Evolutionary conservation across 2,888 invertebrate species (phyloP), one percentile per base, ranked within the genome.

Genomic region (Tiliacea aurago): DNA sequence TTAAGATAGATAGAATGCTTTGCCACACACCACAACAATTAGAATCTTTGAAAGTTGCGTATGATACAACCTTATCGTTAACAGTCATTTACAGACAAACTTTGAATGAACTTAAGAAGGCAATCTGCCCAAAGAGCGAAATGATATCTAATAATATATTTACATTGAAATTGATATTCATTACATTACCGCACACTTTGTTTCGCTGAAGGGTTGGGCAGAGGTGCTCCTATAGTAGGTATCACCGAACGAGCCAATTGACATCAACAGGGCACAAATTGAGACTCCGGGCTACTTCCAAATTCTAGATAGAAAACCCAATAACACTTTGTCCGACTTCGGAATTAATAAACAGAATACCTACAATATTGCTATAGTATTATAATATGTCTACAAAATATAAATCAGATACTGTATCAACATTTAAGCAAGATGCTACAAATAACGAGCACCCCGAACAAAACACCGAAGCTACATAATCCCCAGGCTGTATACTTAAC

Each of bases 401-500:
- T 20, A 47, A 37, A 49, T 23, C 33, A 28, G 37, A 47, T 18
- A 71, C 1, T 47, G 2, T 51, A 53, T 37, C 10, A 49, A 49
- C n/a, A n/a, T 33, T 45, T 43, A 43, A 23, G 49, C 55, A 69
- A 80, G 53, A 55, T 49, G 37, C 43, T 47, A 65, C 41, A 67
- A 71, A 65, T 69, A 71, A 73, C 55, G 51, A 77, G 59, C 59
- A 63, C 20, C 37, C 63, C 41, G 55, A 72, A 74, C 78, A 67
- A 80, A 75, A 78, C 71, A 73, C 11, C 47, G 51, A 63, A 61
- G 51, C 72, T 55, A 68, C 58, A 43, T 73, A 73, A 75, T 73
- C 66, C 64, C 67, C 62, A 72, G 70, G 58, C 70, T 76, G 72
- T 84, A 73, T 85, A 85, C 81, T 88, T 88, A 81, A 80, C 82